Evolutionary conservation across 64 coral and sea anemone genomes (phyloP), one percentile per base, ranked within the genome.

Genomic region (Actinia equina): DNA sequence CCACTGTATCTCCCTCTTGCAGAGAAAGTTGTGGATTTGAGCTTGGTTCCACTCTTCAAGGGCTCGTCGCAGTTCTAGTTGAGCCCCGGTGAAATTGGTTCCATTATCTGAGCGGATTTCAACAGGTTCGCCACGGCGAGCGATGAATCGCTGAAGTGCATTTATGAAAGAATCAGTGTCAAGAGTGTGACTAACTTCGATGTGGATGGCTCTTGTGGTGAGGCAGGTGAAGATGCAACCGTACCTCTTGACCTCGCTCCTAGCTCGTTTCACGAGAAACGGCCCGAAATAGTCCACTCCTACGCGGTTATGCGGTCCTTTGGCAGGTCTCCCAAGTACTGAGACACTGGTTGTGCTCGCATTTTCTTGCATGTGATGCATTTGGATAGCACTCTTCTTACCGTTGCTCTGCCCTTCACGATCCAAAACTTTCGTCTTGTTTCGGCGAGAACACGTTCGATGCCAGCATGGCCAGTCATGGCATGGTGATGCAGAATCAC

Each of bases 111-210:
- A 89, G 6, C 87, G 90, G 26, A 92, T 54, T 57, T 92, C 86
- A 7, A 71, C 26, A 13, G 80, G 82, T 43, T 86, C 86, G 27
- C 86, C 87, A 15, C 89, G 82, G 25, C 88, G 20, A 14, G 89
- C 87, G 30, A 90, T 58, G 52, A 96, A 95, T 54, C 87, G 77
- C 6, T 52, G 64, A 22, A 96, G 88, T 22, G 90, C 90, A 52
- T 95, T 95, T 22, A 92, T 87, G 42, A 95, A 95, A 52, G 82
- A 84, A 17, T 90, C 89, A 16, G 84, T 90, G 30, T 96, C 90
- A 57, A 95, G 57, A 3, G 92, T 77, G n/a, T 94, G 65, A 20
- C 79, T 83, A 22, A 94, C 43, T 86, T 94, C 88, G n/a, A 87
- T 90, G 54, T 85, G 85, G 18, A 94, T 89, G 43, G 93, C 89